These are phyloP conservation scores for Chloroceryle inda DNA, from an alignment of 2,797 vertebrate species.

Conservation along the genomic window DNA sequence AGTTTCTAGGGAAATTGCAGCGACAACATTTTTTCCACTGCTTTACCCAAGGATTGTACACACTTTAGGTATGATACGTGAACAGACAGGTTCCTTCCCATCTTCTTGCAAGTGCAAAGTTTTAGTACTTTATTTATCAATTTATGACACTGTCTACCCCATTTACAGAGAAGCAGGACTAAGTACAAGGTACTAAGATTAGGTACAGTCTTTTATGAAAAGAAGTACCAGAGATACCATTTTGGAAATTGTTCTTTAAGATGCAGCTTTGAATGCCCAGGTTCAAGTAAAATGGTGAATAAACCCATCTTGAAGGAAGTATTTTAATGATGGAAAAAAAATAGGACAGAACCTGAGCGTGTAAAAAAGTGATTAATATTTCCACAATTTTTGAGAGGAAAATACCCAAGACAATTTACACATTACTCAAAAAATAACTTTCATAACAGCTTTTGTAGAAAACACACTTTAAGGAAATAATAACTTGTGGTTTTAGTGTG, in stretches of 20 bases:
- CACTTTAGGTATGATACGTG: background rate
- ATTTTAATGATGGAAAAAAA: background rate
- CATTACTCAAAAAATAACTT: background rate
- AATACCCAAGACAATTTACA: background rate
- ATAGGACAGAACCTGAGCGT: background rate
- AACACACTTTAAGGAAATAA: background rate
- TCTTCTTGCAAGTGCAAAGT: background rate
- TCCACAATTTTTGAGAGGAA: background rate
- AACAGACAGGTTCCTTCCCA: background rate
- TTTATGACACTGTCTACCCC: background rate
- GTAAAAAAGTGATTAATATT: background rate
- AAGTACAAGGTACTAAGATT: background rate
- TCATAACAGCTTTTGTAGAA: background rate
- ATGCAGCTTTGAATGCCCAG: background rate
- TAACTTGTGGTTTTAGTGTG: background rate
- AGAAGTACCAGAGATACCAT: background rate
- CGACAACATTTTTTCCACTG: background rate
- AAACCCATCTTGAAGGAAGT: background rate
- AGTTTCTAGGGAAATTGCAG: background rate
- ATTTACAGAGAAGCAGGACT: background rate
- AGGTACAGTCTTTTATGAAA: background rate
- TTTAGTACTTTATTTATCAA: background rate
- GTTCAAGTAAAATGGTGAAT: background rate
- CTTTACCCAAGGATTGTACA: background rate
- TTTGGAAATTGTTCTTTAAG: background rate